Base-by-base conservation (phyloP, 2,888 invertebrate species). In the Megastigmus dorsalis region DNA sequence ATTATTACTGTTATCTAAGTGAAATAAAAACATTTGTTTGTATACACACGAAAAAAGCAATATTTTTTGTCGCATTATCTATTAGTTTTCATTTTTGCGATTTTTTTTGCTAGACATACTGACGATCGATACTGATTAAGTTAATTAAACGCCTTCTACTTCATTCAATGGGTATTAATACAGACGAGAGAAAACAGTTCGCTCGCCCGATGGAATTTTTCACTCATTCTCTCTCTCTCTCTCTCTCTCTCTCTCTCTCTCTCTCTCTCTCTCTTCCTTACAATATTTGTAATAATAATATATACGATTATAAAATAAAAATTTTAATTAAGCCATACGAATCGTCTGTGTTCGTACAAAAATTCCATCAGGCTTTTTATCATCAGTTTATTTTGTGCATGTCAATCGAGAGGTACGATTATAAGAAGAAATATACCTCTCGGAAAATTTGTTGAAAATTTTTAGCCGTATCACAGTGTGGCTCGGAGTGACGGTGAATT, bases 51-150 rank as follows among this genome's bases (percentile, higher is more conserved):
- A 65, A 74, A 71, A n/a, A 77, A 74, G 63, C 66, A 63, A 59
- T 62, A 36, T 65, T 65, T 74, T 70, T 66, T 73, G 3, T 69
- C 65, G 72, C 67, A 57, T 77, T 68, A n/a, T 54, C 43, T 63
- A 60, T 65, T 52, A 54, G 20, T 67, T 74, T 73, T 72, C 57
- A 68, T 54, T 62, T 70, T 74, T 71, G 62, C 63, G 63, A 71
- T 41, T 74, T 69, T 55, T n/a, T n/a, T 48, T 18, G 20, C 66
- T 75, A 77, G 18, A 76, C 80, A 85, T 85, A 86, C 85, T 86
- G 85, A 80, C 80, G 77, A 82, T 84, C 81, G 85, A 85, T 86
- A 85, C 86, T 85, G 85, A 84, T 85, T 85, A 81, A 83, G 82
- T 84, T 82, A 81, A 80, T 79, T 82, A 77, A 70, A 63, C 74